A percentile compares a stretch with the other conserved stretches of the same genome.
These are phyloP conservation scores for Sphyrna mokarran DNA, from an alignment of 2,113 vertebrate species.

Conservation along the genomic window DNA sequence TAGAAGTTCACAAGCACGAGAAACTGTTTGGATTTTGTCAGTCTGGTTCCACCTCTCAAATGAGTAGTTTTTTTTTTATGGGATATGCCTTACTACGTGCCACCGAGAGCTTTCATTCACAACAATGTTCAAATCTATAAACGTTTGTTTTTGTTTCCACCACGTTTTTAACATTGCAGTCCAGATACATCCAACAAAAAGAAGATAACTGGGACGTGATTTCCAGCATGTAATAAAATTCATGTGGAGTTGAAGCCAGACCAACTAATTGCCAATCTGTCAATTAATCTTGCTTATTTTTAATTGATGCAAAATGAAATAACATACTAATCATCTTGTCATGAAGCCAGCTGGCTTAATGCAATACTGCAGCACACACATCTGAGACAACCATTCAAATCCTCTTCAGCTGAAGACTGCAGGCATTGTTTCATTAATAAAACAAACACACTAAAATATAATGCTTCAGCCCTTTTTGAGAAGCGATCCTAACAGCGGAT, in stretches of 20 bases:
- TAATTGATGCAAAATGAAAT: constrained; percentile 26
- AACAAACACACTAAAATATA: constrained; percentile 26
- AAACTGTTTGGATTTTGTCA: constrained; percentile 59
- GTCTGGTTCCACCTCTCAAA: constrained; percentile 42
- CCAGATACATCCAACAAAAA: not conserved
- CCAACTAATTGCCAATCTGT: constrained; percentile 23
- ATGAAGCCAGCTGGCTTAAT: not conserved
- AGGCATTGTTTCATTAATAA: constrained; percentile 33
- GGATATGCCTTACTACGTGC: constrained; percentile 21
- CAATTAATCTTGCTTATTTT: not conserved
- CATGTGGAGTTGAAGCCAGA: not conserved
- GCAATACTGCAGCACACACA: not conserved
- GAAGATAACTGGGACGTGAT: constrained; percentile 24
- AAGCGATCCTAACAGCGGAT: constrained; percentile 13
- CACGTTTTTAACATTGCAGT: not conserved
- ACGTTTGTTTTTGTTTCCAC: constrained; percentile 1
- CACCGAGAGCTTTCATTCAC: constrained; percentile 26
- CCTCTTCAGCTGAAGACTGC: constrained; percentile 13
- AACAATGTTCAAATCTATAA: not conserved
- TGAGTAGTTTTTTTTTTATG: constrained; percentile 6
- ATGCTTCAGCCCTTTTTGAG: constrained; percentile 5
- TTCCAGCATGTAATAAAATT: constrained; percentile 25
- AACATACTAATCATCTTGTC: constrained; percentile 33
- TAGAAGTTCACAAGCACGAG: constrained; percentile 74
- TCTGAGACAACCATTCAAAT: not conserved